phyloP scores from a whole-genome alignment of 1,140 invertebrate species.

The Diuraphis noxia region DNA sequence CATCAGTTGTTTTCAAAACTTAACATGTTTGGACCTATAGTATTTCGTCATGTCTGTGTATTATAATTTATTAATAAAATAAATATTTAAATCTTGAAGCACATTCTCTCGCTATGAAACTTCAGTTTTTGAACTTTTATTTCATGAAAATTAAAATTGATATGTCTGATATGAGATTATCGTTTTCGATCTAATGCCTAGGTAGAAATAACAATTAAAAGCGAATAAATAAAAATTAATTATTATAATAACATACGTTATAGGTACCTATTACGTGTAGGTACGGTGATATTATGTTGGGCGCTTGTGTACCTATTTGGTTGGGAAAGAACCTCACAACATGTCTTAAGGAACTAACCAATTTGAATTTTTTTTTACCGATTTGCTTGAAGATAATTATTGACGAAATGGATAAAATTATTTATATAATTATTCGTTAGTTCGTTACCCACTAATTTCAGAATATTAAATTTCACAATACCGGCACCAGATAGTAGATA shows the following conservation, averaged over 20 bases:
- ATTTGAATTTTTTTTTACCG: background rate
- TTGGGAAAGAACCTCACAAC: background rate
- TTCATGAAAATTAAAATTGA: background rate
- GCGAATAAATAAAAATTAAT: background rate
- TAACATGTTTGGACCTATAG: background rate
- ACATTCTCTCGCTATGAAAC: background rate
- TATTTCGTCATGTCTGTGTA: background rate
- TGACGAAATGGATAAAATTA: background rate
- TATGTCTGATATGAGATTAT: background rate
- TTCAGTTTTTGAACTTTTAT: background rate
- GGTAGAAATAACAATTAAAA: background rate
- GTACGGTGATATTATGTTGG: background rate
- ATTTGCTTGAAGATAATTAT: background rate
- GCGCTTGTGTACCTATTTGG: background rate
- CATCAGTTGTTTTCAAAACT: background rate
- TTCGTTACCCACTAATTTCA: background rate
- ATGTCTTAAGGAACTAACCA: background rate
- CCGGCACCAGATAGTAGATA: background rate
- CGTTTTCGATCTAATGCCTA: background rate
- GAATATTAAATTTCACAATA: background rate
- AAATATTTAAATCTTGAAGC: background rate
- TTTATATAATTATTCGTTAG: constrained; percentile 3
- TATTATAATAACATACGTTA: background rate
- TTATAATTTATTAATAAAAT: background rate
- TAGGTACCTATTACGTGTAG: background rate